Conservation (phyloP, 1,140 invertebrate species). For the Zeugodacus cucurbitae region DNA sequence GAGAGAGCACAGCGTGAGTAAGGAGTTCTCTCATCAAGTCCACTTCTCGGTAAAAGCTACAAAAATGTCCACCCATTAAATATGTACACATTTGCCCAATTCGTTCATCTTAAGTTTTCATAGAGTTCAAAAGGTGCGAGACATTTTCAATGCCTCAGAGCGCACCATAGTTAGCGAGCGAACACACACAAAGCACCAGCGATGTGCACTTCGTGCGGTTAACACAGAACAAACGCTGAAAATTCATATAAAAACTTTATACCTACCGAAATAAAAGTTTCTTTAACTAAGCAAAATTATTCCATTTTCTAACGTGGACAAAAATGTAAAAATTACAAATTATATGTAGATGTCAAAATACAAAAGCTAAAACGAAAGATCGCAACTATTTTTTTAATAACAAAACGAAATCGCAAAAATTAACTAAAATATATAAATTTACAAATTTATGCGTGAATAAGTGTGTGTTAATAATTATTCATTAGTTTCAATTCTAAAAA, state of each 20-base stretch:
- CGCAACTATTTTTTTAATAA: conserved; percentile 37
- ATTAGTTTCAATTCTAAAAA: conserved; percentile 3
- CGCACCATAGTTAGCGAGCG: conserved; percentile 62
- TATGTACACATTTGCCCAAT: not conserved
- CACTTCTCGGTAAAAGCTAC: not conserved
- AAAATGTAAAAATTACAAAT: not conserved
- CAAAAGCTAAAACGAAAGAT: not conserved
- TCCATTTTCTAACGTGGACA: not conserved
- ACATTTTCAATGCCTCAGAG: conserved; percentile 51
- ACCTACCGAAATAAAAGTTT: conserved; percentile 30
- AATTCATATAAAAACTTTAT: conserved; percentile 32
- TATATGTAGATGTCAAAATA: not conserved
- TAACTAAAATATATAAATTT: not conserved
- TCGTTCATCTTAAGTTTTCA: not conserved
- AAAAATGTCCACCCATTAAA: not conserved
- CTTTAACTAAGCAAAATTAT: not conserved
- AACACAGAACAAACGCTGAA: conserved; percentile 35
- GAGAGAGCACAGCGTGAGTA: not conserved
- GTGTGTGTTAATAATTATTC: not conserved
- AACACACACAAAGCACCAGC: conserved; percentile 56
- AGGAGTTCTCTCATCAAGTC: not conserved
- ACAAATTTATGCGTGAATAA: not conserved
- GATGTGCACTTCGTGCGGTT: conserved; percentile 61
- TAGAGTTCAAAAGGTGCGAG: conserved; percentile 29
- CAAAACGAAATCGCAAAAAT: conserved; percentile 48